Conservation (phyloP, 2,888 invertebrate species). For the Melikaiella ostensackeni region DNA sequence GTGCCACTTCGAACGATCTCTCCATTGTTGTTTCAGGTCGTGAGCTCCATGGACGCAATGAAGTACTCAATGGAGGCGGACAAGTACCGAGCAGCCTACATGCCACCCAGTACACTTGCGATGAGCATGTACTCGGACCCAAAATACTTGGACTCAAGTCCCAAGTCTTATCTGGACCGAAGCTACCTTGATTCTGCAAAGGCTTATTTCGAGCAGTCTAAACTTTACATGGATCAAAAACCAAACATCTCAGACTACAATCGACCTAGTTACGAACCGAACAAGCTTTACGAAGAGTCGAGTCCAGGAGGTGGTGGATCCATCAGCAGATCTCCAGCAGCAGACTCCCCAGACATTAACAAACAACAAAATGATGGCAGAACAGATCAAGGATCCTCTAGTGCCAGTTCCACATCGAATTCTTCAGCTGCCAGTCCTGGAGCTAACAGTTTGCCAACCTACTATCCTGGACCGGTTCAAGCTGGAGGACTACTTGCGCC, state of each 20-base stretch:
- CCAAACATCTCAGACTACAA: constrained; percentile 82
- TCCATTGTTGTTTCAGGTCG: constrained; percentile 81
- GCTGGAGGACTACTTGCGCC: constrained; percentile 78
- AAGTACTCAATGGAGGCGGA: constrained; percentile 88
- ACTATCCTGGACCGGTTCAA: constrained; percentile 73
- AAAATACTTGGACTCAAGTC: constrained; percentile 81
- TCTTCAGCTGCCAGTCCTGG: constrained; percentile 81
- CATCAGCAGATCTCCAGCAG: constrained; percentile 78
- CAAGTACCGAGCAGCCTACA: constrained; percentile 86
- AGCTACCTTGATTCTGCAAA: constrained; percentile 87
- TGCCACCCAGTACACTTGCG: constrained; percentile 81
- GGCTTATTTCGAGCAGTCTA: constrained; percentile 84
- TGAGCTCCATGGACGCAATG: constrained; percentile 87
- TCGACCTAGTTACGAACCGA: constrained; percentile 83
- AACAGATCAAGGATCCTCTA: constrained; percentile 68
- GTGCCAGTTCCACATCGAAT: constrained; percentile 78
- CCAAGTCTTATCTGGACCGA: constrained; percentile 81
- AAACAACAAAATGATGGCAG: constrained; percentile 69
- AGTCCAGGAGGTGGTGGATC: constrained; percentile 77
- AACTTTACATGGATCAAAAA: constrained; percentile 85
- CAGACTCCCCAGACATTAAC: constrained; percentile 78
- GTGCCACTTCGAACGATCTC: constrained; percentile 25
- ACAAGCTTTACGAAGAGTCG: constrained; percentile 81
- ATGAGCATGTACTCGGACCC: constrained; percentile 87
- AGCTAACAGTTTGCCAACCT: constrained; percentile 73